These are phyloP conservation scores for Neria commutata DNA, from an alignment of 2,888 invertebrate genomes.

Conservation along the genomic window DNA sequence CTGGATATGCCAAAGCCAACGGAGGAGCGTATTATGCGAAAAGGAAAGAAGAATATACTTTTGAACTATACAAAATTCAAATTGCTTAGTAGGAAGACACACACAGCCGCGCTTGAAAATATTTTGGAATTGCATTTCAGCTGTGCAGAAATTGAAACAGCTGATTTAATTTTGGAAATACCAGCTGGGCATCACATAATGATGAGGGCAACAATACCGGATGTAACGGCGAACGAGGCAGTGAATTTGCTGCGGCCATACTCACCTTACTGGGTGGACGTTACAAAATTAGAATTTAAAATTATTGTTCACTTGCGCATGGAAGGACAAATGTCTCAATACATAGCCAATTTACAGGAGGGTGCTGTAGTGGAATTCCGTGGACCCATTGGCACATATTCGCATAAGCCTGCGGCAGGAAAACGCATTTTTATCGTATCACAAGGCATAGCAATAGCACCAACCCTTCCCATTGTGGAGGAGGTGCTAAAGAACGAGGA, in stretches of 20 bases:
- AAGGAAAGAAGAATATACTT: slow-evolving; percentile 43
- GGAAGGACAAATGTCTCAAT: slow-evolving; percentile 67
- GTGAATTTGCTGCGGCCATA: slow-evolving; percentile 52
- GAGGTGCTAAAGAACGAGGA: slow-evolving; percentile 70
- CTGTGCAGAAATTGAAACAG: slow-evolving; percentile 21
- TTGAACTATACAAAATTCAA: slow-evolving; percentile 36
- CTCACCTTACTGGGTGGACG: slow-evolving; percentile 55
- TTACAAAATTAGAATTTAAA: slow-evolving; percentile 62
- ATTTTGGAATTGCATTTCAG: slow-evolving; percentile 48
- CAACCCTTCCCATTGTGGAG: slow-evolving; percentile 70
- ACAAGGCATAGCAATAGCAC: slow-evolving; percentile 80
- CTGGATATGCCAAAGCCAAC: slow-evolving; percentile 44
- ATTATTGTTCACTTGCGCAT: slow-evolving; percentile 69
- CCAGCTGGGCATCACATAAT: slow-evolving; percentile 52
- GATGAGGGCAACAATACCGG: slow-evolving; percentile 35
- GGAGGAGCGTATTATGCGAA: slow-evolving; percentile 24
- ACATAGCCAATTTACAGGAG: slow-evolving; percentile 62
- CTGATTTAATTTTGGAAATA: slow-evolving; percentile 44
- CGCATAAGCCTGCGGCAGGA: slow-evolving; percentile 58
- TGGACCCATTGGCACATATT: slow-evolving; percentile 73
- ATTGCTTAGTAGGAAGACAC: slow-evolving; percentile 31
- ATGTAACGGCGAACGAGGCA: neutral
- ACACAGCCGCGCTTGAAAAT: slow-evolving; percentile 16
- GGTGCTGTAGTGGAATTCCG: slow-evolving; percentile 69
- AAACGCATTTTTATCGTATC: slow-evolving; percentile 64